These are phyloP conservation scores for Strix aluco DNA, from an alignment of 2,113 vertebrate species.

Conservation along the genomic window DNA sequence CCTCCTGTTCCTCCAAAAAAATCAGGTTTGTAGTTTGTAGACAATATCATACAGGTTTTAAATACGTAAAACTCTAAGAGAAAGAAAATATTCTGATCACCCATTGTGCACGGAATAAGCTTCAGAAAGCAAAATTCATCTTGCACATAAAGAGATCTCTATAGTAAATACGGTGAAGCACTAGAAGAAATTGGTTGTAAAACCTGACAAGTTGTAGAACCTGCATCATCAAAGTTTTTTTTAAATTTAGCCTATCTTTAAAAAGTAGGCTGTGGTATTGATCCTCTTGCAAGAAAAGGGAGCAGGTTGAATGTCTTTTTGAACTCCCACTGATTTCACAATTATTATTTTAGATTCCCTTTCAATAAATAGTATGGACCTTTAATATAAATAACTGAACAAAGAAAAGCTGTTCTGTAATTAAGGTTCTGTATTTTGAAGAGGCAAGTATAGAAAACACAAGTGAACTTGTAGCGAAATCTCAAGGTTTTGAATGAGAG, in stretches of 20 bases:
- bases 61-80: not conserved
- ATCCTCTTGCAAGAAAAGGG: not conserved
- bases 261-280: not conserved
- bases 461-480: not conserved
- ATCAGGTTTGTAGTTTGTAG: not conserved
- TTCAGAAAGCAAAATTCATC: not conserved
- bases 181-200: not conserved
- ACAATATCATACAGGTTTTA: not conserved
- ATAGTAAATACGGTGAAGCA: not conserved
- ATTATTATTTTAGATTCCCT: conserved; percentile 21
- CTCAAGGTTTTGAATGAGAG: not conserved
- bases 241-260: not conserved
- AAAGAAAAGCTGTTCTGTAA: conserved; percentile 11
- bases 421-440: not conserved
- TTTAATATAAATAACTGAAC: not conserved
- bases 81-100: not conserved
- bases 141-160: not conserved
- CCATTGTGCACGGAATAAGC: not conserved
- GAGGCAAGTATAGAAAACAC: not conserved
- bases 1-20: not conserved
- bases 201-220: not conserved
- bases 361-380: not conserved
- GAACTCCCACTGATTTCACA: not conserved
- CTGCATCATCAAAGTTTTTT: not conserved
- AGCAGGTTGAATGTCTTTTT: not conserved